phyloP scores from a whole-genome alignment of 2,888 invertebrate genomes.

The Disparrhopalites patrizii region DNA sequence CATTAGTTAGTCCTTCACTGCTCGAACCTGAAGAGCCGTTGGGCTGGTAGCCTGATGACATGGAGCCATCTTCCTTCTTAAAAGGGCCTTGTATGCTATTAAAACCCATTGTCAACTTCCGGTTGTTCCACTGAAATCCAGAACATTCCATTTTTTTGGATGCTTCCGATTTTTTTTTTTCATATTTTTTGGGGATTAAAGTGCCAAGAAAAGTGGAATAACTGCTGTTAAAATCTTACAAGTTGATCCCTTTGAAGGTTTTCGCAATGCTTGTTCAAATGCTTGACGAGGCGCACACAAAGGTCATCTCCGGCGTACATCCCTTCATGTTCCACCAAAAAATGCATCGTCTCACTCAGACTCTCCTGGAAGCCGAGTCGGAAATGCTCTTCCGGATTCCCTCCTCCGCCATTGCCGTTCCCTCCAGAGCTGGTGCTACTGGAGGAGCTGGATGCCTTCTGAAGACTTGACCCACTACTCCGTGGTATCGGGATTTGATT shows the following conservation, averaged over 20 bases:
- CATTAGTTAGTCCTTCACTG: conserved; percentile 43
- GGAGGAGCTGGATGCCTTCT: conserved; percentile 8
- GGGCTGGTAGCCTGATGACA: conserved; percentile 42
- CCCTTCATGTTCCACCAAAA: conserved; percentile 79
- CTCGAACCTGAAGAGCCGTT: conserved; percentile 41
- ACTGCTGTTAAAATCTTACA: too few relatives aligned
- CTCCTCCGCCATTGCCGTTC: neutral
- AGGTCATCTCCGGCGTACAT: conserved; percentile 67
- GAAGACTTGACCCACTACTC: conserved; percentile 7
- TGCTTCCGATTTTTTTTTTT: too few relatives aligned
- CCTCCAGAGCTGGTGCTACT: neutral
- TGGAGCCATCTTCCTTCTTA: neutral
- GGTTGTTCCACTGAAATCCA: conserved; percentile 35
- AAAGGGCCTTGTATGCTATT: conserved; percentile 1
- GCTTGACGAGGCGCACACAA: conserved; percentile 73
- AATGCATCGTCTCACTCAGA: conserved; percentile 81
- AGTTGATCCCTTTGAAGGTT: conserved; percentile 49
- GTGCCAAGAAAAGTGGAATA: too few relatives aligned
- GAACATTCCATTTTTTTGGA: neutral
- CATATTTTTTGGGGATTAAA: too few relatives aligned
- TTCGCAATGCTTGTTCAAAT: conserved; percentile 79
- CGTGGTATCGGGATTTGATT: conserved; percentile 29
- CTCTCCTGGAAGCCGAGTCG: conserved; percentile 87
- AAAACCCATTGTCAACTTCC: conserved; percentile 38
- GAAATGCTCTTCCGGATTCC: conserved; percentile 58